A percentile compares a stretch with the other conserved stretches of the same genome.
phyloP scores from a whole-genome alignment of 2,888 invertebrate species.

The Rhingia rostrata region DNA sequence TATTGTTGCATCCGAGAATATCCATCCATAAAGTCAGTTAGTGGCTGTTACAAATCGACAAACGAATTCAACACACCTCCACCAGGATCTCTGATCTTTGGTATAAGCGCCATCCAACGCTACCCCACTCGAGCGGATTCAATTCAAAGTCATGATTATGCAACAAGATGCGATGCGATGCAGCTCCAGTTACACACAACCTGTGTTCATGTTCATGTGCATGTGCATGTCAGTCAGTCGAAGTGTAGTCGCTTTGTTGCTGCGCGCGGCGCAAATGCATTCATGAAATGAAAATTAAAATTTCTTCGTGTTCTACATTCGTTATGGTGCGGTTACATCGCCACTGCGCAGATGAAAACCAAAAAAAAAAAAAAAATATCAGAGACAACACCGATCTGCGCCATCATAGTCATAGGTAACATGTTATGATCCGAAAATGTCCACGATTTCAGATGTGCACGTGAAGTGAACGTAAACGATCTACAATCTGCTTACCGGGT shows the following conservation, averaged over 20 bases:
- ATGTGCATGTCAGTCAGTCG: conserved; percentile 33
- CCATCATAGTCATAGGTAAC: conserved; percentile 26
- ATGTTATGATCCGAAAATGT: conserved; percentile 65
- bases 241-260: conserved; percentile 14
- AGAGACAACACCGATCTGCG: conserved; percentile 34
- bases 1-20: conserved; percentile 38
- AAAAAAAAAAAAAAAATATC: conserved; percentile 21
- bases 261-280: conserved; percentile 57
- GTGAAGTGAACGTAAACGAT: conserved; percentile 74
- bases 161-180: conserved; percentile 60
- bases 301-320: conserved; percentile 67
- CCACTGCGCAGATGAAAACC: conserved; percentile 8
- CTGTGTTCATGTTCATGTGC: conserved; percentile 15
- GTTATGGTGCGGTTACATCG: conserved; percentile 27
- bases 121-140: conserved; percentile 30
- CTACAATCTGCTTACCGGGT: conserved; percentile 66
- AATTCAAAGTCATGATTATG: conserved; percentile 73
- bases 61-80: conserved; percentile 33
- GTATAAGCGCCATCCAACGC: conserved; percentile 58
- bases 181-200: conserved; percentile 64
- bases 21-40: not conserved
- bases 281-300: conserved; percentile 69
- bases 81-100: conserved; percentile 57
- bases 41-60: conserved; percentile 17
- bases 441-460: conserved; percentile 65